Conservation (phyloP, 2,888 invertebrate species). For the Pinctada fucata region DNA sequence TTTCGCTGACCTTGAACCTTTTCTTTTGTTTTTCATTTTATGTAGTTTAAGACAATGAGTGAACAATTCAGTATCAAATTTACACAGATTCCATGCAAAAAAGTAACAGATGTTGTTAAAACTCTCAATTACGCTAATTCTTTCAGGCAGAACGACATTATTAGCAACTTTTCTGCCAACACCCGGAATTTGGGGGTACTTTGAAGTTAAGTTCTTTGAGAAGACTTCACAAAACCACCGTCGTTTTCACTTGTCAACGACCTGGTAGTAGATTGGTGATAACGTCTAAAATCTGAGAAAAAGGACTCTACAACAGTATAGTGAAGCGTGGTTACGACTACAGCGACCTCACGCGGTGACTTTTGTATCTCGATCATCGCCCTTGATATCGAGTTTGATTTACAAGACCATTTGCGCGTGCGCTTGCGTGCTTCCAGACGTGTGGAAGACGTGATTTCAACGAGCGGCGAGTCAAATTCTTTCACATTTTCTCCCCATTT, state of each 20-base stretch:
- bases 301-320: background rate
- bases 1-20: too few relatives aligned
- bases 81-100: too few relatives aligned
- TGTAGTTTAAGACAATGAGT: too few relatives aligned
- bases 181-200: background rate
- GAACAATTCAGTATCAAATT: too few relatives aligned
- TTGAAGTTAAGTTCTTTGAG: background rate
- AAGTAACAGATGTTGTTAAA: too few relatives aligned
- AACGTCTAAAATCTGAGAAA: background rate
- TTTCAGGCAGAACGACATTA: too few relatives aligned
- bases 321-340: background rate
- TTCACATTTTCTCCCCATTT: too few relatives aligned
- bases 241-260: background rate
- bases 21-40: too few relatives aligned
- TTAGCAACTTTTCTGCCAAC: background rate
- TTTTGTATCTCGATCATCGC: slow-evolving; percentile 6
- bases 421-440: background rate
- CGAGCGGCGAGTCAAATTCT: too few relatives aligned
- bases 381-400: slow-evolving; percentile 2
- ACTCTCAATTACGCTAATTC: too few relatives aligned
- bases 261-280: background rate
- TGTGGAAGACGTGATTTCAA: too few relatives aligned
- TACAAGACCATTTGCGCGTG: slow-evolving; percentile 7
- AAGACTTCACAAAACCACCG: background rate
- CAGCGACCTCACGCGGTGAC: slow-evolving; percentile 10